A percentile compares a stretch with the other conserved stretches of the same genome.
phyloP scores from a whole-genome alignment of 2,797 vertebrate genomes.

The Phrynocephalus guinanensis region DNA sequence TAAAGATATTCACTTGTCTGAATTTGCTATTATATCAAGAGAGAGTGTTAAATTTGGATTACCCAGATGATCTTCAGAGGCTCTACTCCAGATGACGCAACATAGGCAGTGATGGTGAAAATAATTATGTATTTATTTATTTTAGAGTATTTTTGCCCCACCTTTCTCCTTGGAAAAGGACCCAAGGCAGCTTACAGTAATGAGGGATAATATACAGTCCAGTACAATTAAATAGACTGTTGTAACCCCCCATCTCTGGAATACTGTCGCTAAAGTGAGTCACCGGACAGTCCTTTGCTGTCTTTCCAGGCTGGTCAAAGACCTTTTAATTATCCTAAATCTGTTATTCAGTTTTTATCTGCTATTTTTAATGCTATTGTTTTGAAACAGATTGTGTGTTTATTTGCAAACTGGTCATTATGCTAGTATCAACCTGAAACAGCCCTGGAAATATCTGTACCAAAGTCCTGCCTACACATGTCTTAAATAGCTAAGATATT shows the following conservation, averaged over 20 bases:
- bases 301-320: neutral
- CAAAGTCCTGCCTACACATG: neutral
- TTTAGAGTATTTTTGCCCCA: too few relatives aligned
- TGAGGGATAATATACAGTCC: too few relatives aligned
- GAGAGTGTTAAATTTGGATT: neutral
- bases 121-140: too few relatives aligned
- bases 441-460: neutral
- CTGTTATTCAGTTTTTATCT: neutral
- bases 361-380: neutral
- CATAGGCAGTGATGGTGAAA: too few relatives aligned
- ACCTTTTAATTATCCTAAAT: neutral
- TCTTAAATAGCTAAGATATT: neutral
- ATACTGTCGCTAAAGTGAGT: neutral
- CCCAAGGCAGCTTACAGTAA: too few relatives aligned
- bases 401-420: neutral
- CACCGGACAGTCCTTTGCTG: neutral
- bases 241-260: neutral
- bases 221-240: too few relatives aligned
- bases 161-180: too few relatives aligned
- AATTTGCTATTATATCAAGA: neutral
- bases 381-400: neutral
- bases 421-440: too few relatives aligned
- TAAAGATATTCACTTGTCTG: neutral
- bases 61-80: neutral
- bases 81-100: neutral